Evolutionary conservation across 2,797 vertebrate genomes (phyloP), one percentile per base, ranked within the genome.

Genomic region (Pelochelys cantorii): DNA sequence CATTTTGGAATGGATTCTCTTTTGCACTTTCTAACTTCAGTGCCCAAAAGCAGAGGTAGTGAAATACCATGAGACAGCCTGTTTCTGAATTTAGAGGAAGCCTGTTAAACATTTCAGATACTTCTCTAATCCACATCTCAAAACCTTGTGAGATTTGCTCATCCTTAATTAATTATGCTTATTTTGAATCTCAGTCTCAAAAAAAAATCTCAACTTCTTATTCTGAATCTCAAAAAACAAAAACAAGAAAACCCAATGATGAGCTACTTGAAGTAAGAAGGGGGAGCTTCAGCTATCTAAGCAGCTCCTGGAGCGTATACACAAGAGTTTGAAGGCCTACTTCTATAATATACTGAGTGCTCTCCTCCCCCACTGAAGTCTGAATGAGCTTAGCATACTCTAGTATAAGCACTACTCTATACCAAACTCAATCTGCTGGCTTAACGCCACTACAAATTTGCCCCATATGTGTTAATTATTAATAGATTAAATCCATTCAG

Each of bases 381-480:
- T 48, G 12, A 68, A 89, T 80, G 53, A 37, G 5, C 77, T 79
- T 56, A 80, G 54, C 68, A 65, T 80, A 9, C n/a, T 52, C 42
- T 68, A n/a, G 14, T 17, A 20, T 34, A 17, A 68, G 4, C 62
- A 34, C 31, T 18, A 14, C 31, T 68, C n/a, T n/a, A 68, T 68
- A 68, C 62, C 7, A 65, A 65, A n/a, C 17, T 31, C 15, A n/a
- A 17, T 68, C 17, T 20, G 8, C 62, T n/a, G 62, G 31, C 14
- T 15, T 68, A 68, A 53, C 57, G 5, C 54, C 83, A 65, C 17
- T 4, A 8, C 29, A 48, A 83, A 18, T 18, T 7, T 25, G 3
- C 48, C 27, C 15, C 71, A 5, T 37, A 53, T 0, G 0, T n/a
- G 4, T 52, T 79, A 75, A 60, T 74, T 1, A 2, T 53, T 53